These are phyloP conservation scores for Spheniscus humboldti DNA, from an alignment of 2,797 vertebrate genomes.

Conservation along the genomic window DNA sequence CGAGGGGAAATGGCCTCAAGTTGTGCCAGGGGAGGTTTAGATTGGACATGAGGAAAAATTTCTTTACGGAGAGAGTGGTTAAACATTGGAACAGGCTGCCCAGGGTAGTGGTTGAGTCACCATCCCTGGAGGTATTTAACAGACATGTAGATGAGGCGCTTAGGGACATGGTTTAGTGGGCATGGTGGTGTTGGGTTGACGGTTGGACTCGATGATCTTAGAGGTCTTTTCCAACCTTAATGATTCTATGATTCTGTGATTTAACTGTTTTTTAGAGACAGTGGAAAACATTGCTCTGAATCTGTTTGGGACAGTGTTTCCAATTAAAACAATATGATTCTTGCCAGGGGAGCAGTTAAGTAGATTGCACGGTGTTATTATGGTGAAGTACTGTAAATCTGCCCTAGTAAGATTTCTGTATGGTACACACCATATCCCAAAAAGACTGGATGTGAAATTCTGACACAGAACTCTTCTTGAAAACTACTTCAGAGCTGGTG, in stretches of 20 bases:
- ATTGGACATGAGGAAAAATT: too few relatives aligned
- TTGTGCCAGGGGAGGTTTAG: too few relatives aligned
- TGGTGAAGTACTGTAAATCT: background rate
- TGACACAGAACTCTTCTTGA: background rate
- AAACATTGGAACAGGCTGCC: too few relatives aligned
- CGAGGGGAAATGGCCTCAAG: too few relatives aligned
- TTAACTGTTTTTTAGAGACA: slow-evolving; percentile 2
- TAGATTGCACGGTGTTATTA: background rate
- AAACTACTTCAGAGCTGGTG: background rate
- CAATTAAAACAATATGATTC: background rate
- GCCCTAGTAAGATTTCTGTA: background rate
- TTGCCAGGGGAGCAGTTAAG: background rate
- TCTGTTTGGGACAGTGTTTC: background rate
- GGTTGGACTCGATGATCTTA: too few relatives aligned
- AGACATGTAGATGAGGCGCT: too few relatives aligned
- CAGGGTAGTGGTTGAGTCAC: too few relatives aligned
- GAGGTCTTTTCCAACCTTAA: too few relatives aligned
- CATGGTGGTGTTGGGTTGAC: too few relatives aligned
- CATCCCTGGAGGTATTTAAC: too few relatives aligned
- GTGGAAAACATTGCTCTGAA: background rate
- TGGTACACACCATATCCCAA: background rate
- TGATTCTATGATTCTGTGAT: background rate
- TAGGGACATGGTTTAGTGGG: too few relatives aligned
- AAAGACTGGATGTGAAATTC: background rate
- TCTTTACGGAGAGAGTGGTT: too few relatives aligned